Evolutionary conservation across 2,888 invertebrate genomes (phyloP), one percentile per base, ranked within the genome.

Genomic region (Drosophila emarginata): DNA sequence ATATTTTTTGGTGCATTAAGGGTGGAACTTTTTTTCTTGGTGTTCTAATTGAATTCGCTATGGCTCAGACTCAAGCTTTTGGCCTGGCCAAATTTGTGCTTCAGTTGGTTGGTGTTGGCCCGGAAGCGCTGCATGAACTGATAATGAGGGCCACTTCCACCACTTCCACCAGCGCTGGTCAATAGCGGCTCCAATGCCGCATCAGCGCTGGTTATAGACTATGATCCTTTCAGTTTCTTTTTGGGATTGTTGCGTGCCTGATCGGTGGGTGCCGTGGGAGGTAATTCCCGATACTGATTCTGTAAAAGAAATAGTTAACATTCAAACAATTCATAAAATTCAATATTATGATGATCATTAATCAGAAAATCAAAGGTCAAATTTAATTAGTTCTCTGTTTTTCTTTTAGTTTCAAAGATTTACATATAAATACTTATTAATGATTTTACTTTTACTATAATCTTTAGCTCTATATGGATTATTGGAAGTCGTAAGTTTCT

Each of bases 221-320:
- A 91, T 87, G 91, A 91, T 39, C 91, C 85, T 76, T 91, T 91
- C 21, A 88, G 71, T 78, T 91, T 91, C 74, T 91, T 91, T 74
- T 91, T 91, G 2, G 89, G 89, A 83, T 91, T 91, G 39, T 75
- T 85, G 26, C 91, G 90, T 12, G 89, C 73, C 60, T 88, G 84
- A 64, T 91, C 91, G 12, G 78, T 74, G 54, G 88, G 78, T 2
- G 87, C 87, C 53, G 89, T 85, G 14, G 91, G 90, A 61, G 91
- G 89, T 61, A 91, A 75, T 77, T 91, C 91, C 11, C 92, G 89
- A 56, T 75, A 91, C 78, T 91, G 90, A 61, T 91, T 90, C 91
- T 91, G 5, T 26, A 23, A 23, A 23, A 23, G 4, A 4, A 23
- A 23, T 4, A 0, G 23, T n/a, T n/a, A n/a, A n/a, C n/a, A n/a